Evolutionary conservation across 1,140 invertebrate species (phyloP), one percentile per base, ranked within the genome.

Genomic region (Calliphora vicina): DNA sequence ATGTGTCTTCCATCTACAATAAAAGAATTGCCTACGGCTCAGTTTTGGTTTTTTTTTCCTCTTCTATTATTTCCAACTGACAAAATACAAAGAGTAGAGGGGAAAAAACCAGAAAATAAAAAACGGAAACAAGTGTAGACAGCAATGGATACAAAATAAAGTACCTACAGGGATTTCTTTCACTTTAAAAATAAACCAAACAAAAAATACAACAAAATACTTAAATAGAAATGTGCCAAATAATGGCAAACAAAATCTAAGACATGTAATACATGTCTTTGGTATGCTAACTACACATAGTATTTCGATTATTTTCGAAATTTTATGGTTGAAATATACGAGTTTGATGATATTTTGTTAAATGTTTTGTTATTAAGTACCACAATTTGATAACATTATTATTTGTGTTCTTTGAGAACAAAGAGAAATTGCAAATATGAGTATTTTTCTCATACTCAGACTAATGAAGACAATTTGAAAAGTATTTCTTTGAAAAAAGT

Each of bases 121-220:
- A 67, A 67, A 67, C 61, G 61, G 61, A 67, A 67, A 67, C n/a
- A 23, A 67, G 61, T 67, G 61, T 67, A 67, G 61, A 67, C 61
- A 67, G 61, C 17, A 17, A 23, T 20, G 9, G 20, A 67, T 25
- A 67, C 61, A 23, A 67, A 67, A 67, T 67, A 23, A n/a, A 67
- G 23, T 23, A 67, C 15, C 61, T 67, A 67, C 20, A 67, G 61
- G 20, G 61, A 67, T n/a, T 67, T 50, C 45, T n/a, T 50, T 50
- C 45, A 50, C 12, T 50, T 50, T n/a, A 17, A 50, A n/a, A 17
- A 50, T 13, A 50, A 6, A 50, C 12, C 12, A 17, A 50, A 17
- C 10, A 15, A 13, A 50, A 50, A 50, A 50, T 6, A 50, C 3
- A 50, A 50, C 12, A n/a, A 50, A 50, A 15, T 35, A 35, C 35